These are phyloP conservation scores for Amphibalanus amphitrite DNA, from an alignment of 1,140 invertebrate genomes.

Conservation along the genomic window DNA sequence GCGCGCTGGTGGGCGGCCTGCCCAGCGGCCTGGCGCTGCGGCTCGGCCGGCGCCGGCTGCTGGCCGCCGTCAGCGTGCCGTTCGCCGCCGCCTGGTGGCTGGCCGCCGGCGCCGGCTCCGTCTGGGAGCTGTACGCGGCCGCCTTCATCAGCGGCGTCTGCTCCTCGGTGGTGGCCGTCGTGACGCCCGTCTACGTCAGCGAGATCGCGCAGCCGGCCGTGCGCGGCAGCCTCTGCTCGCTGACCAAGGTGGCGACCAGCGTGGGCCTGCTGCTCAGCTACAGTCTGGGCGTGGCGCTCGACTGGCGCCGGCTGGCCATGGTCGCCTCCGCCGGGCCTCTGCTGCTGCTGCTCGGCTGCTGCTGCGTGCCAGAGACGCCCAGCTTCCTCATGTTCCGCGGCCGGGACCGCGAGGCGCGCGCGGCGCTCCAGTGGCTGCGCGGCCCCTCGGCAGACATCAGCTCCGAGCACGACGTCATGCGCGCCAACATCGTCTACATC, in stretches of 20 bases:
- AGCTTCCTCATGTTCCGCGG: slow-evolving; percentile 54
- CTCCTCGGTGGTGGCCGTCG: slow-evolving; percentile 57
- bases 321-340: slow-evolving; percentile 51
- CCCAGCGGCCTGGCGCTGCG: slow-evolving; percentile 52
- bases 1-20: slow-evolving; percentile 56
- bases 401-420: slow-evolving; percentile 54
- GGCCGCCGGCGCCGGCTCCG: slow-evolving; percentile 50
- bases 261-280: slow-evolving; percentile 65
- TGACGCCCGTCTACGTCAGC: slow-evolving; percentile 69
- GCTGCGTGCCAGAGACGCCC: slow-evolving; percentile 60
- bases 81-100: slow-evolving; percentile 59
- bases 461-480: slow-evolving; percentile 44
- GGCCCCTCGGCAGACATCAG: slow-evolving; percentile 50
- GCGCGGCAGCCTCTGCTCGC: slow-evolving; percentile 62
- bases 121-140: slow-evolving; percentile 53
- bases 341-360: slow-evolving; percentile 24
- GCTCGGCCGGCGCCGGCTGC: slow-evolving; percentile 44
- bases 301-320: slow-evolving; percentile 60
- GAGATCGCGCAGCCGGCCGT: slow-evolving; percentile 74
- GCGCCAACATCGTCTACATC: slow-evolving; percentile 38
- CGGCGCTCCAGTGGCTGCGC: slow-evolving; percentile 52
- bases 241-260: slow-evolving; percentile 63
- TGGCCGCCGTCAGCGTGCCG: slow-evolving; percentile 48
- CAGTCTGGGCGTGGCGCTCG: slow-evolving; percentile 54
- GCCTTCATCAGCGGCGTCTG: slow-evolving; percentile 61